A percentile compares a stretch with the other conserved stretches of the same genome.
These are phyloP conservation scores for Sorex araneus DNA, from an alignment of 2,113 vertebrate species.

Conservation along the genomic window DNA sequence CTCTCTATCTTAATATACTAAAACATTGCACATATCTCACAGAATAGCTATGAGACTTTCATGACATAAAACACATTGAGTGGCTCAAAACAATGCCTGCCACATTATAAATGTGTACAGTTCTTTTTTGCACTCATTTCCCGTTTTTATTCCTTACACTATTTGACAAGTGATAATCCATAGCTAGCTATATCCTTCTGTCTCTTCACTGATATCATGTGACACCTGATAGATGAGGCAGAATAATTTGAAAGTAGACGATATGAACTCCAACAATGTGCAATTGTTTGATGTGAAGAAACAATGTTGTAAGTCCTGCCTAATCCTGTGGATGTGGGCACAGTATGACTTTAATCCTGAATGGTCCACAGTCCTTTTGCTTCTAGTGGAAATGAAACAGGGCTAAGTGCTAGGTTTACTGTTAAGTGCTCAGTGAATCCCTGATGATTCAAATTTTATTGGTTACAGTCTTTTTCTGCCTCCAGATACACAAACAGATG, in stretches of 20 bases:
- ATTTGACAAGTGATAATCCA: not conserved
- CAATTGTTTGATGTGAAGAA: not conserved
- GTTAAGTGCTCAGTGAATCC: not conserved
- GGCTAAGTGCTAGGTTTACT: not conserved
- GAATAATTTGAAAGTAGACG: not conserved
- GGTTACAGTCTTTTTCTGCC: constrained; percentile 37
- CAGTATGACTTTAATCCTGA: not conserved
- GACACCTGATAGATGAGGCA: not conserved
- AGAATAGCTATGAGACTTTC: not conserved
- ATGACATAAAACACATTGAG: not conserved
- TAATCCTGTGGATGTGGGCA: not conserved
- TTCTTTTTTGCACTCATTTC: not conserved
- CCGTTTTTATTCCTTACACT: not conserved
- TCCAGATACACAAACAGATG: constrained; percentile 56
- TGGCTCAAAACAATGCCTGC: not conserved
- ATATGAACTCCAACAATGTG: not conserved
- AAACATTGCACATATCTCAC: not conserved
- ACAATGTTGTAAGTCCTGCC: not conserved
- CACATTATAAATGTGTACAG: not conserved
- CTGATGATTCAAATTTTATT: constrained; percentile 41
- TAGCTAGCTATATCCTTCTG: not conserved
- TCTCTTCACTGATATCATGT: not conserved
- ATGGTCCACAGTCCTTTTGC: not conserved
- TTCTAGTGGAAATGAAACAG: not conserved
- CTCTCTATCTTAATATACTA: not conserved